phyloP scores from a whole-genome alignment of 2,888 invertebrate genomes.

The Nymphalis polychloros region DNA sequence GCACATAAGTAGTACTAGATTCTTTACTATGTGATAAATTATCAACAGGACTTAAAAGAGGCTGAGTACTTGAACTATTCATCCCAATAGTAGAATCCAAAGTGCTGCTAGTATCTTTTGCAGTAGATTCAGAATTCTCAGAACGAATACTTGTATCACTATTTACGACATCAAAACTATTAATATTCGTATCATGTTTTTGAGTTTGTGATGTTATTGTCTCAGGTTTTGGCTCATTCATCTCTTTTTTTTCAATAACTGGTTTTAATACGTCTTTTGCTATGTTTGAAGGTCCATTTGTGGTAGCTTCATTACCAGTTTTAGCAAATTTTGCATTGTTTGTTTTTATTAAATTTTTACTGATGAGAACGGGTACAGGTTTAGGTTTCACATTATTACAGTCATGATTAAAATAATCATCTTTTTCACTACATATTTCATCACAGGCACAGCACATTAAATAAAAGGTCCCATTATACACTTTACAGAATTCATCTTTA shows the following conservation, averaged over 20 bases:
- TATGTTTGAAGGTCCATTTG: slow-evolving; percentile 59
- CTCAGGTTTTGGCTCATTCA: slow-evolving; percentile 55
- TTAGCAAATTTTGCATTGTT: slow-evolving; percentile 61
- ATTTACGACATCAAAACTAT: slow-evolving; percentile 50
- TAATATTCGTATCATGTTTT: slow-evolving; percentile 44
- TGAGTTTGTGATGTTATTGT: slow-evolving; percentile 51
- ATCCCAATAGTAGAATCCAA: slow-evolving; percentile 60
- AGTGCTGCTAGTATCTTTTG: slow-evolving; percentile 58
- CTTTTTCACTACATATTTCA: slow-evolving; percentile 87
- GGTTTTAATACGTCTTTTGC: slow-evolving; percentile 53
- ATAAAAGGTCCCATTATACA: slow-evolving; percentile 86
- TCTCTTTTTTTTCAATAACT: slow-evolving; percentile 57
- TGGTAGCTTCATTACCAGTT: slow-evolving; percentile 54
- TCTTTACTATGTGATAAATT: slow-evolving; percentile 39
- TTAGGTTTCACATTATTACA: slow-evolving; percentile 81
- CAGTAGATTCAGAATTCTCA: slow-evolving; percentile 52
- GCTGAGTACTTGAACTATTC: slow-evolving; percentile 54
- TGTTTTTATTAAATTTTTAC: slow-evolving; percentile 67
- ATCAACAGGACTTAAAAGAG: slow-evolving; percentile 48
- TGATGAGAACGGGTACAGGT: slow-evolving; percentile 76
- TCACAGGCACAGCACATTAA: slow-evolving; percentile 91
- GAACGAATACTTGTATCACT: slow-evolving; percentile 62
- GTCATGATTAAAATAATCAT: slow-evolving; percentile 88
- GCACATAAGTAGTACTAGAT: slow-evolving; percentile 38
- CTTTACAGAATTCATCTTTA: slow-evolving; percentile 85